Conservation (phyloP, 2,888 invertebrate species). For the Acleris laterana region DNA sequence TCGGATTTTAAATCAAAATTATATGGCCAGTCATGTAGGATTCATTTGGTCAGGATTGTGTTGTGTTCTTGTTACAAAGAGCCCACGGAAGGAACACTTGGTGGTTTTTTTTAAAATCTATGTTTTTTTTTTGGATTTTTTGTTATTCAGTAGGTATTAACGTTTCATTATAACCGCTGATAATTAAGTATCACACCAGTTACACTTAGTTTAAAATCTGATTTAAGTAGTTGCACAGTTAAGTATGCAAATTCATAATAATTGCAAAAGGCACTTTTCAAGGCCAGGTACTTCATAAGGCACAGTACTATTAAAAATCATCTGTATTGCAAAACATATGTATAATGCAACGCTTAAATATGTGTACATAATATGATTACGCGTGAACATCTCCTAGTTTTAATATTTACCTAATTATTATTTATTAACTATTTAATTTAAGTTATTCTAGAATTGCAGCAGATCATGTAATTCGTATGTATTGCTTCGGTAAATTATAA, state of each 20-base stretch:
- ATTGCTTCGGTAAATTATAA: slow-evolving; percentile 54
- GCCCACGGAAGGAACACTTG: too few relatives aligned
- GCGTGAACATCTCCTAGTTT: slow-evolving; percentile 31
- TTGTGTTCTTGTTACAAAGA: too few relatives aligned
- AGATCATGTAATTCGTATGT: slow-evolving; percentile 48
- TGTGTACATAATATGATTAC: slow-evolving; percentile 23
- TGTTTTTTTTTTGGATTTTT: too few relatives aligned
- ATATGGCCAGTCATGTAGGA: too few relatives aligned
- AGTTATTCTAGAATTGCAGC: slow-evolving; percentile 47
- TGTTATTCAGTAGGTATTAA: too few relatives aligned
- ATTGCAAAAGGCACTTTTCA: slow-evolving; percentile 55
- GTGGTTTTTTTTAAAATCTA: too few relatives aligned
- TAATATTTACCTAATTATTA: slow-evolving; percentile 18
- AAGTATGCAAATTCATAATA: slow-evolving; percentile 1
- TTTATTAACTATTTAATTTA: slow-evolving; percentile 23
- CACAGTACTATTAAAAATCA: slow-evolving; percentile 49
- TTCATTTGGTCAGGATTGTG: too few relatives aligned
- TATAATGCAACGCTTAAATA: slow-evolving; percentile 29
- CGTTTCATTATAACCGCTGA: too few relatives aligned
- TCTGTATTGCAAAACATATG: slow-evolving; percentile 52
- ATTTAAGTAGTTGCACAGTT: background rate
- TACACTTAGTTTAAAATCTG: background rate
- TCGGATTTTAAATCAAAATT: too few relatives aligned
- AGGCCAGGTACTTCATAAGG: slow-evolving; percentile 61
- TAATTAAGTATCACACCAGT: background rate